These are phyloP conservation scores for Agonopterix subpropinquella DNA, from an alignment of 2,888 invertebrate genomes.

Conservation along the genomic window DNA sequence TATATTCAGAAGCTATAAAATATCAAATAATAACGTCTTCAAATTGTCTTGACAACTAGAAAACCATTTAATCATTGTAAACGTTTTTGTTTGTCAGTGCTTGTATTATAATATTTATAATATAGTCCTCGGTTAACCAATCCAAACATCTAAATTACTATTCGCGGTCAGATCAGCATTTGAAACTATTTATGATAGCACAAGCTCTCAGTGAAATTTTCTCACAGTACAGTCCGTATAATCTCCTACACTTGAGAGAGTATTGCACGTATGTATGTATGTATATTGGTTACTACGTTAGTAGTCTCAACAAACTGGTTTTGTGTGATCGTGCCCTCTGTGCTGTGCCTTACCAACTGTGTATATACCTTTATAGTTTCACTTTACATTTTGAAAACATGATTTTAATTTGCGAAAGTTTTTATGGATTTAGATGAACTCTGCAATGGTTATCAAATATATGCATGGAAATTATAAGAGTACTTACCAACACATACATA, in stretches of 20 bases:
- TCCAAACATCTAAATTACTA: neutral
- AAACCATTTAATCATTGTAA: no score
- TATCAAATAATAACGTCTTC: no score
- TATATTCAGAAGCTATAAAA: no score
- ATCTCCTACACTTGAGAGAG: conserved; percentile 56
- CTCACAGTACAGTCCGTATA: conserved; percentile 60
- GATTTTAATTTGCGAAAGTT: neutral
- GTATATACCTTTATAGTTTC: conserved; percentile 50
- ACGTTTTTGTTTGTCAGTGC: no score
- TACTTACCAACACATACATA: neutral
- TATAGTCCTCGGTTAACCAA: neutral
- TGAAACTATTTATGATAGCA: conserved; percentile 38
- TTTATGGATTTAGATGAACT: no score
- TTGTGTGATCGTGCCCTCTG: conserved; percentile 61
- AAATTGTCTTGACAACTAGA: no score
- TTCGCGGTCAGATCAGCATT: conserved; percentile 10
- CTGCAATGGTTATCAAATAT: no score
- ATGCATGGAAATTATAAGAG: no score
- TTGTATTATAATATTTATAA: no score
- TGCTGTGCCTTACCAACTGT: conserved; percentile 40
- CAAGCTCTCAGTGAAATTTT: conserved; percentile 62
- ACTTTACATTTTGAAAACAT: conserved; percentile 47
- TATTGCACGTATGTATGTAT: conserved; percentile 57
- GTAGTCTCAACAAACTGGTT: conserved; percentile 67
- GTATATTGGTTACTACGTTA: conserved; percentile 71